Conservation (phyloP, 2,888 invertebrate genomes). For the Aspidiotus rigidus region DNA sequence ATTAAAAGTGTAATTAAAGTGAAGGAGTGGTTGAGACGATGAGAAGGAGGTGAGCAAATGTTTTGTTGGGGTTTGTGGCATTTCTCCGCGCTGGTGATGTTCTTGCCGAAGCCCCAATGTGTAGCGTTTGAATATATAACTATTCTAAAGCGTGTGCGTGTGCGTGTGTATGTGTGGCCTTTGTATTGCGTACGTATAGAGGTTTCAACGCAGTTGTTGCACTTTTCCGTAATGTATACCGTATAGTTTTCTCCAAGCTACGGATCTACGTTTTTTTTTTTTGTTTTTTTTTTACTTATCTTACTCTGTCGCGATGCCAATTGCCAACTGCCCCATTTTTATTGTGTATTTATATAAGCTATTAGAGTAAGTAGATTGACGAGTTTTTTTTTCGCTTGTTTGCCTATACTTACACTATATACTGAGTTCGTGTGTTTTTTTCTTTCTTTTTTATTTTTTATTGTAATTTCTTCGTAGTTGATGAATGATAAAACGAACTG, state of each 20-base stretch:
- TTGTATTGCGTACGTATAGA: constrained; percentile 13
- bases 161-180: constrained; percentile 22
- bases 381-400: neutral
- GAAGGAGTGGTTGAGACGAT: constrained; percentile 11
- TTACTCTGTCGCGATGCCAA: neutral
- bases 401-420: neutral
- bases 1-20: constrained; percentile 4
- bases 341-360: neutral
- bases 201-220: neutral
- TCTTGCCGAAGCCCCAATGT: constrained; percentile 28
- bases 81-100: constrained; percentile 21
- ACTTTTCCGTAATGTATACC: too few relatives aligned
- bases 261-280: too few relatives aligned
- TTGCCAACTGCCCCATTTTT: neutral
- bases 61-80: constrained; percentile 27
- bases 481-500: too few relatives aligned
- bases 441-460: neutral
- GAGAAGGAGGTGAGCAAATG: constrained; percentile 28
- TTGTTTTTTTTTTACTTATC: neutral
- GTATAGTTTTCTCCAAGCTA: too few relatives aligned
- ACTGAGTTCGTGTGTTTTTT: neutral
- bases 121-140: constrained; percentile 30
- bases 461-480: neutral
- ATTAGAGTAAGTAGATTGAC: neutral
- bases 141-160: constrained; percentile 26